Evolutionary conservation across 2,113 vertebrate genomes (phyloP), one percentile per base, ranked within the genome.

Genomic region (Cariama cristata): DNA sequence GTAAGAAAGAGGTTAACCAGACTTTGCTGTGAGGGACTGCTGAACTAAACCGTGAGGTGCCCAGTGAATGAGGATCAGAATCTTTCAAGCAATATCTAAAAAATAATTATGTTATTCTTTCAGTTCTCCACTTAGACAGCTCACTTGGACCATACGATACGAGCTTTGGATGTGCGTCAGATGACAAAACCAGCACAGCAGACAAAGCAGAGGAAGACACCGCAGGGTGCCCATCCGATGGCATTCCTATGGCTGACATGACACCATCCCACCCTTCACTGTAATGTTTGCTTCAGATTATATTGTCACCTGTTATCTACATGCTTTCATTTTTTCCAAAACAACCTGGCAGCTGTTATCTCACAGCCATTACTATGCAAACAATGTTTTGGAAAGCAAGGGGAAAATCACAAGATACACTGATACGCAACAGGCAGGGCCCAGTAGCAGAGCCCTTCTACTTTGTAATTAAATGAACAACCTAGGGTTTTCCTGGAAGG

Each of bases 41-140:
- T 63, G 53, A 91, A 66, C 45, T 73, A 33, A 83, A 58, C 11
- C 1, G 2, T 14, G 35, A 88, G 22, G 8, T 40, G 79, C 4
- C 7, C 35, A 32, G 11, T 3, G 16, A 23, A 26, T 0, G 8
- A 12, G 16, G 30, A 64, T 38, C 87, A 23, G 47, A 84, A 79
- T 56, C 21, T 62, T 56, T 81, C 12, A 69, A 64, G 26, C 12
- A 59, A 49, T 12, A n/a, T 28, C 30, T 52, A 7, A 68, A 58
- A 62, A 58, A 23, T 32, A 52, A 53, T 81, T 9, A 27, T 6
- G 3, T 59, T 74, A 28, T 93, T 44, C 42, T 90, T 98, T 95
- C 77, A 99, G 99, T 99, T 97, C 98, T 98, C 66, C 96, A 98
- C 87, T 96, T 99, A 90, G 99, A 99, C 95, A 99, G 98, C 96